Conservation (phyloP, 2,797 vertebrate species). For the Falco columbarius region DNA sequence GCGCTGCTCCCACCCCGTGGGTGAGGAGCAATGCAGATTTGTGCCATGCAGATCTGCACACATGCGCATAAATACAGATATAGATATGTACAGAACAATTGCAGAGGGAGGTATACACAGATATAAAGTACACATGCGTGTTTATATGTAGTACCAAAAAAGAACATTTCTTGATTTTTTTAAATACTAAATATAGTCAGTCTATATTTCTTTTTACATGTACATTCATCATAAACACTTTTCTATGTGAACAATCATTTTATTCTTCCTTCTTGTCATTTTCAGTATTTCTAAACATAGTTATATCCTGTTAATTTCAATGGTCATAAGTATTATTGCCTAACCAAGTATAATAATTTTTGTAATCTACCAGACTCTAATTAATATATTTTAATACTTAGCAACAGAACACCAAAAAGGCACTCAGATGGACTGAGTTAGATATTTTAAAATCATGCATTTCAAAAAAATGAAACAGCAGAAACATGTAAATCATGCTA, state of each 20-base stretch:
- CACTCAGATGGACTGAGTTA: neutral
- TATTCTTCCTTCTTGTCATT: neutral
- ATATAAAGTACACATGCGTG: accelerated
- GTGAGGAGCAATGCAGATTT: neutral
- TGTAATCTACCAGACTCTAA: neutral
- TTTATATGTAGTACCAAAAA: neutral
- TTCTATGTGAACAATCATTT: neutral
- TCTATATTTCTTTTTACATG: neutral
- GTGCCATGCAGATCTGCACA: neutral
- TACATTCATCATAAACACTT: neutral
- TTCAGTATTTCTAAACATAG: neutral
- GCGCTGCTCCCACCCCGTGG: accelerated
- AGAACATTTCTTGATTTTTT: neutral
- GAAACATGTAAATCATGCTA: neutral
- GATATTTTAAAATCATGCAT: neutral
- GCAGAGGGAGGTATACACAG: neutral
- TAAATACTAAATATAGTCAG: neutral
- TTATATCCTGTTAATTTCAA: neutral
- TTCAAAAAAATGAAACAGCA: neutral
- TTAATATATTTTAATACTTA: neutral
- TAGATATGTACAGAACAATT: neutral
- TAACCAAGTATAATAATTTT: neutral
- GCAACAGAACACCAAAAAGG: neutral
- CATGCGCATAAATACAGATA: neutral
- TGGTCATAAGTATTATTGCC: neutral